Conservation (phyloP, 2,797 vertebrate species). For the Streptopelia turtur region DNA sequence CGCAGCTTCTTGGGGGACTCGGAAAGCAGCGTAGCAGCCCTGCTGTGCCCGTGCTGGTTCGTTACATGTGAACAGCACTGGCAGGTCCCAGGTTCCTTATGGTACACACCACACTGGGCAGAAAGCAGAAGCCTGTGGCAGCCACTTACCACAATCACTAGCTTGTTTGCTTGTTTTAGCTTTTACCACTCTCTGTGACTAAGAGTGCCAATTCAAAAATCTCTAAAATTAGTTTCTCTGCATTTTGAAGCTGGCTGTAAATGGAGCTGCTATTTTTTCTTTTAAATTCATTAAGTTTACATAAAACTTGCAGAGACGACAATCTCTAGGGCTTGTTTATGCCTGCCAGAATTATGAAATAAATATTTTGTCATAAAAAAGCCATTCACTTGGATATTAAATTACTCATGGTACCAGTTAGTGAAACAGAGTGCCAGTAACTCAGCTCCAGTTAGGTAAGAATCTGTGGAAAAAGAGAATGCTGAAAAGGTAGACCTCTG, state of each 20-base stretch:
- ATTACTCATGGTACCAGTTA: slow-evolving; percentile 13
- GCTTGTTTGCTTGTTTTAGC: neutral
- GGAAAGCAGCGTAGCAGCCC: neutral
- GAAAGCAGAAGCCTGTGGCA: neutral
- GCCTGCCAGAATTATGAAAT: slow-evolving; percentile 31
- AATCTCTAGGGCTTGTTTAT: slow-evolving; percentile 17
- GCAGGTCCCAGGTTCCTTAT: neutral
- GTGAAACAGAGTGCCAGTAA: neutral
- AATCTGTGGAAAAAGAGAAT: neutral
- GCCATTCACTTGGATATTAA: slow-evolving; percentile 4
- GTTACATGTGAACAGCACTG: neutral
- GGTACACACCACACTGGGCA: accelerated
- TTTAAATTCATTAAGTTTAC: neutral
- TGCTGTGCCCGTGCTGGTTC: neutral
- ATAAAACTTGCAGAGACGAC: neutral
- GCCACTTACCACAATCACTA: neutral
- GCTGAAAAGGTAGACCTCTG: neutral
- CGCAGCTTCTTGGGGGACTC: neutral
- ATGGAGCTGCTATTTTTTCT: neutral
- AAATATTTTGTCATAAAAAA: slow-evolving; percentile 34
- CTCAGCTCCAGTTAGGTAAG: neutral
- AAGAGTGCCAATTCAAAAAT: neutral
- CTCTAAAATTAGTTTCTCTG: neutral
- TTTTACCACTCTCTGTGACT: neutral
- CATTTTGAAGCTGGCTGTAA: neutral